Conservation (phyloP, 2,888 invertebrate genomes). For the Taphrorychus bicolor region DNA sequence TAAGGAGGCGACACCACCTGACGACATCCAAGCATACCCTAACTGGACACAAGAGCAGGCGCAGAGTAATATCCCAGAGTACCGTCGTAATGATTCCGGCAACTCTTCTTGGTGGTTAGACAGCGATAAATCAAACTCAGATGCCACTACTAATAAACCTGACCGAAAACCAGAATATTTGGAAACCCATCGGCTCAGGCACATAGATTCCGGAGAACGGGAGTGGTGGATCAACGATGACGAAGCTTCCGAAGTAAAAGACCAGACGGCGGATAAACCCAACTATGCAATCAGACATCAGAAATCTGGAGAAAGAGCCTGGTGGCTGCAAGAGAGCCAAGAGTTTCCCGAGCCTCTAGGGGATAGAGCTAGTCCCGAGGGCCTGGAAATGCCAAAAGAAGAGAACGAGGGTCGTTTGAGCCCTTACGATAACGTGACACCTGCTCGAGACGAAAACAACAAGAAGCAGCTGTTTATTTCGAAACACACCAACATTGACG, state of each 20-base stretch:
- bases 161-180: neutral
- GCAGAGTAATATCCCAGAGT: constrained; percentile 40
- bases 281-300: constrained; percentile 59
- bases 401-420: constrained; percentile 63
- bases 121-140: constrained; percentile 45
- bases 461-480: constrained; percentile 73
- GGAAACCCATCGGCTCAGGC: constrained; percentile 66
- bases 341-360: constrained; percentile 67
- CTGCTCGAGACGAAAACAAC: constrained; percentile 45
- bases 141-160: neutral
- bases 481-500: constrained; percentile 86
- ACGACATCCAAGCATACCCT: constrained; percentile 63
- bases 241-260: constrained; percentile 43
- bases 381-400: constrained; percentile 66
- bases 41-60: constrained; percentile 41
- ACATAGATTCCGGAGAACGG: constrained; percentile 73
- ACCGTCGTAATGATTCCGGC: constrained; percentile 47
- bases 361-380: constrained; percentile 82
- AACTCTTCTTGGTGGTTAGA: constrained; percentile 50
- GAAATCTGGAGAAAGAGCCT: constrained; percentile 62
- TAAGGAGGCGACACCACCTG: constrained; percentile 71
- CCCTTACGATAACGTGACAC: constrained; percentile 77
- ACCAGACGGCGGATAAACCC: constrained; percentile 31
- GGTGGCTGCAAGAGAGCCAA: constrained; percentile 68
- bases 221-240: constrained; percentile 71